phyloP scores from a whole-genome alignment of 2,113 vertebrate genomes.

The Nannospalax galili region DNA sequence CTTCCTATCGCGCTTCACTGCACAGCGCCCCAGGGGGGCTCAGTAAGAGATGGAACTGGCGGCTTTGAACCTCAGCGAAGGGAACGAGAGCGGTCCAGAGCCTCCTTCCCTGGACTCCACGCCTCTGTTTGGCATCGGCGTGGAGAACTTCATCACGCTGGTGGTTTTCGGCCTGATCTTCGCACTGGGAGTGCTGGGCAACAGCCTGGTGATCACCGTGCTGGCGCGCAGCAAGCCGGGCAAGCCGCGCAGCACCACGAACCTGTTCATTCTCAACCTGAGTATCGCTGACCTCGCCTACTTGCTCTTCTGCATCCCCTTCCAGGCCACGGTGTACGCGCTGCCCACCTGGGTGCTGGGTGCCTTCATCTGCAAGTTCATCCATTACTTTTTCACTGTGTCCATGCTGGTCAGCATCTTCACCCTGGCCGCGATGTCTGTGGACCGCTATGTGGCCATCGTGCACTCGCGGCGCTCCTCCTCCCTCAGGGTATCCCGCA shows the following conservation, averaged over 20 bases:
- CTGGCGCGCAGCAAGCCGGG: constrained; percentile 93
- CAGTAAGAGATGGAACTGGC: constrained; percentile 65
- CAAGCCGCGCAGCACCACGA: constrained; percentile 94
- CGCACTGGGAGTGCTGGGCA: constrained; percentile 94
- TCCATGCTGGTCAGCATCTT: constrained; percentile 99
- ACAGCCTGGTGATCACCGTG: constrained; percentile 96
- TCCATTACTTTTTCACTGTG: constrained; percentile 97
- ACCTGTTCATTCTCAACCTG: constrained; percentile 97
- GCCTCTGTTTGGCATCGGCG: constrained; percentile 89
- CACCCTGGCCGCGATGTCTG: constrained; percentile 96
- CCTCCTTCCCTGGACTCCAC: neutral
- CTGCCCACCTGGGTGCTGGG: constrained; percentile 96
- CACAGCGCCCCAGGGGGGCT: neutral
- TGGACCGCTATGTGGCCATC: constrained; percentile 97
- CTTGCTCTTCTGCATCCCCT: constrained; percentile 97
- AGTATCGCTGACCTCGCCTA: constrained; percentile 98
- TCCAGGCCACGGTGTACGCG: constrained; percentile 96
- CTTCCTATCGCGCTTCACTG: neutral
- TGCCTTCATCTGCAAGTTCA: constrained; percentile 96
- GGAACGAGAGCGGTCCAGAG: constrained; percentile 35
- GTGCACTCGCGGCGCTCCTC: constrained; percentile 96
- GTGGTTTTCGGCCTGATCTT: constrained; percentile 95
- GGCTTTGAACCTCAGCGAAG: constrained; percentile 81
- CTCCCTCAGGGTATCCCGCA: constrained; percentile 90
- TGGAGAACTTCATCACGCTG: constrained; percentile 94